Base-by-base conservation (phyloP, 2,113 vertebrate genomes). In the Mustela nigripes region DNA sequence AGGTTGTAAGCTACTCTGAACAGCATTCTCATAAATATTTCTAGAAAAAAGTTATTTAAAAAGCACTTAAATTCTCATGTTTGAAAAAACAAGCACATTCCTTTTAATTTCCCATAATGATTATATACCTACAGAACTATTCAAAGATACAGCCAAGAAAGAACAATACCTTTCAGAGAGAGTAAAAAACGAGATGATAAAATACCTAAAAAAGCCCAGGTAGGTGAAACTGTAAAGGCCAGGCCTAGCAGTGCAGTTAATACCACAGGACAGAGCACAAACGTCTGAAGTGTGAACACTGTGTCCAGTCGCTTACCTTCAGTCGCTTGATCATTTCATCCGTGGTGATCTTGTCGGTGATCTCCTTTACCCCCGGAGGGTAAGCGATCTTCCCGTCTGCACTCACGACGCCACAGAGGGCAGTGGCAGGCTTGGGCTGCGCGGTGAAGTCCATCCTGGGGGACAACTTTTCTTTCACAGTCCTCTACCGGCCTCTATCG, bases 401-500 rank as follows among this genome's bases (percentile, higher is more conserved):
- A 74, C 98, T 96, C 92, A 96, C 95, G 26, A 96, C 97, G 94
- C 98, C 98, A 56, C 97, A 96, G 74, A 98, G 98, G 97, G 98
- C 98, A 67, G 97, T 19, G 98, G 98, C 97, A 88, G 99, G 98
- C 98, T 99, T 99, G 98, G 99, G 99, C 98, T 99, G 99, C 98
- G 99, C 97, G 95, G 98, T 79, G 97, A 99, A 99, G 99, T 99
- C 99, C 99, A 99, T 99, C 99, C 99, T 99, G 97, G 98, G 85
- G 98, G 98, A 98, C 99, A 99, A 99, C 98, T 99, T 99, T 97
- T 98, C 97, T 97, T 99, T 98, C 99, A 98, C 99, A 98, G 99
- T 99, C 99, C 99, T 99, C 99, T 99, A 99, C 99, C 99, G 99
- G 99, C 99, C 99, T 99, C 99, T 99, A 99, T 99, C 99, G 99